Evolutionary conservation across 1,140 invertebrate species (phyloP).

Genomic region (Pachyrhynchus sulphureomaculatus): DNA sequence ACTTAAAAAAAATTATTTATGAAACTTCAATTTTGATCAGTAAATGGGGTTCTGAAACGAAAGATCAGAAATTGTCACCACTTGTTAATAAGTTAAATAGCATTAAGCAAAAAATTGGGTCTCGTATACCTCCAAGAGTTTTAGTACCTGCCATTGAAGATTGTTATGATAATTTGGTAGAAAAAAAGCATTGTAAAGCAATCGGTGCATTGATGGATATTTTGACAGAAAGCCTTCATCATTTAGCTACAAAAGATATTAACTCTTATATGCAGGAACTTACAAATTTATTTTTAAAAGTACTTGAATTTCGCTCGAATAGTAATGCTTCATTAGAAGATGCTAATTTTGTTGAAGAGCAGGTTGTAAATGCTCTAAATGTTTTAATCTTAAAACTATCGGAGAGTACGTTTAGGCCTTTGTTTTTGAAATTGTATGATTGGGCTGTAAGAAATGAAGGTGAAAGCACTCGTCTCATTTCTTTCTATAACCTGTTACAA

Average conservation of each 20-base stretch:
- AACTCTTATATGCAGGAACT: slow-evolving; percentile 64
- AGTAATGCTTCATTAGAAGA: slow-evolving; percentile 49
- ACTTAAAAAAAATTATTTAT: slow-evolving; percentile 72
- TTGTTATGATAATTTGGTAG: slow-evolving; percentile 64
- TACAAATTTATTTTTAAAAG: slow-evolving; percentile 72
- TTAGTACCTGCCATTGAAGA: slow-evolving; percentile 73
- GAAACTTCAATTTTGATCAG: slow-evolving; percentile 62
- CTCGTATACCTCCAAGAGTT: slow-evolving; percentile 68
- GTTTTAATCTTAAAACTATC: slow-evolving; percentile 83
- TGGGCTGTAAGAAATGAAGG: slow-evolving; percentile 69
- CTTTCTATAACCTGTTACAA: slow-evolving; percentile 66
- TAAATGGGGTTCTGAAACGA: slow-evolving; percentile 50
- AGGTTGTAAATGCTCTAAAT: slow-evolving; percentile 72
- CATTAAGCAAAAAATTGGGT: slow-evolving; percentile 68
- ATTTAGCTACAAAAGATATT: slow-evolving; percentile 61
- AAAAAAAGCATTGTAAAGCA: slow-evolving; percentile 60
- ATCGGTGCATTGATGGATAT: slow-evolving; percentile 73
- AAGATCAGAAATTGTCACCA: slow-evolving; percentile 57
- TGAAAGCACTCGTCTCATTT: slow-evolving; percentile 59
- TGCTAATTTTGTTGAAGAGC: slow-evolving; percentile 63
- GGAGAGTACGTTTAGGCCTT: slow-evolving; percentile 81
- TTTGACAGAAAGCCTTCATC: slow-evolving; percentile 67
- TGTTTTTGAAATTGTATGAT: slow-evolving; percentile 83
- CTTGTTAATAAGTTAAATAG: slow-evolving; percentile 60
- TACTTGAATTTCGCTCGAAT: slow-evolving; percentile 68